These are phyloP conservation scores for Melanotus villosus DNA, from an alignment of 2,888 invertebrate species.

Conservation along the genomic window DNA sequence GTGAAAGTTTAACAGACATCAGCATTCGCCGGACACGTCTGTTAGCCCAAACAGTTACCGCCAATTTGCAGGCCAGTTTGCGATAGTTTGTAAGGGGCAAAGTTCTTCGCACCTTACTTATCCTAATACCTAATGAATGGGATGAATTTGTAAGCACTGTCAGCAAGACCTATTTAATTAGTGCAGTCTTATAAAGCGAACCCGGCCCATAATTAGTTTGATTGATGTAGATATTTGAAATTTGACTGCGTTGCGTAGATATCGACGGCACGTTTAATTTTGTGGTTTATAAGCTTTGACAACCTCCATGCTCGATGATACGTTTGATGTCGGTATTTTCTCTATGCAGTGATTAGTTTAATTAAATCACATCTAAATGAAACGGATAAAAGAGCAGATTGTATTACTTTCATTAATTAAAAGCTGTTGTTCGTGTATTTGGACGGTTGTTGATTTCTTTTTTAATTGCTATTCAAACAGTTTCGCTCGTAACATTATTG, in stretches of 20 bases:
- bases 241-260: constrained; percentile 1
- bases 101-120: constrained; percentile 43
- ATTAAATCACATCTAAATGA: too few relatives aligned
- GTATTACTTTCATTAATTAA: too few relatives aligned
- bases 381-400: too few relatives aligned
- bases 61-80: constrained; percentile 52
- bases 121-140: constrained; percentile 42
- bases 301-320: too few relatives aligned
- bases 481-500: too few relatives aligned
- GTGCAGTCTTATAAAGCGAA: constrained; percentile 2
- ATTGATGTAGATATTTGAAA: constrained; percentile 16
- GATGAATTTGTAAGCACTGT: constrained; percentile 31
- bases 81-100: constrained; percentile 45
- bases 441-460: too few relatives aligned
- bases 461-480: too few relatives aligned
- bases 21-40: constrained; percentile 47
- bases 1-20: constrained; percentile 43
- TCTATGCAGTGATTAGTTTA: too few relatives aligned
- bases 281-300: not conserved
- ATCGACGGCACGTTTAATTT: not conserved
- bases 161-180: constrained; percentile 34
- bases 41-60: constrained; percentile 54
- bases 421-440: too few relatives aligned
- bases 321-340: too few relatives aligned
- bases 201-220: constrained; percentile 23